Evolutionary conservation across 2,113 vertebrate species (phyloP).

Genomic region (Naja naja): DNA sequence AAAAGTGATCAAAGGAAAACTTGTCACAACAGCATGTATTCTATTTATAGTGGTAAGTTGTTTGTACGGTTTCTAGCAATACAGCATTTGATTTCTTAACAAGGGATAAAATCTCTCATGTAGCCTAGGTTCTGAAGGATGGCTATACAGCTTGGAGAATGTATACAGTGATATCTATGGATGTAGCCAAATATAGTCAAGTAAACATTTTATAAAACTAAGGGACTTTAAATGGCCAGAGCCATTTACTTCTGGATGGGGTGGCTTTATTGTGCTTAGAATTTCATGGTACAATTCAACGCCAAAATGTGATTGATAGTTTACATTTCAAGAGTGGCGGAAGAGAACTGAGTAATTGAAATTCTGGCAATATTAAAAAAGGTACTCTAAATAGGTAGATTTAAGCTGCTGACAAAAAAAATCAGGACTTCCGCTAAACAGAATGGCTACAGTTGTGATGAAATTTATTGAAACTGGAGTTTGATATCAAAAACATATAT

Average conservation of each 20-base stretch:
- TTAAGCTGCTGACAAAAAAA: background rate
- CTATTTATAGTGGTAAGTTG: constrained; percentile 27
- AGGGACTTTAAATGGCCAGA: constrained; percentile 5
- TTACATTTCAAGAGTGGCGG: background rate
- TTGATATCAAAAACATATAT: background rate
- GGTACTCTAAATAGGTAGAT: too few species aligned
- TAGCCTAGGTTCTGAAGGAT: constrained; percentile 1
- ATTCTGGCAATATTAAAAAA: background rate
- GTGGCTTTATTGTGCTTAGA: background rate
- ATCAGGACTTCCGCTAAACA: too few species aligned
- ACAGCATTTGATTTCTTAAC: background rate
- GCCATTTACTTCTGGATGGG: background rate
- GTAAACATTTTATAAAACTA: background rate
- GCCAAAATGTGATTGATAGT: background rate
- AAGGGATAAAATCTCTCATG: background rate
- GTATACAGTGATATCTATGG: background rate
- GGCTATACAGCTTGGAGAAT: background rate
- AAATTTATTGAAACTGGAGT: background rate
- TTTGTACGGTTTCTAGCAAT: background rate
- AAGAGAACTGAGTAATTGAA: background rate
- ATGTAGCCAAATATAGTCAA: background rate
- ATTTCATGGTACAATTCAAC: background rate
- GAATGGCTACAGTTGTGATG: too few species aligned
- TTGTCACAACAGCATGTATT: background rate
- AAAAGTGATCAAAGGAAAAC: constrained; percentile 9